These are phyloP conservation scores for Drepana arcuata DNA, from an alignment of 1,140 invertebrate genomes.

Conservation along the genomic window DNA sequence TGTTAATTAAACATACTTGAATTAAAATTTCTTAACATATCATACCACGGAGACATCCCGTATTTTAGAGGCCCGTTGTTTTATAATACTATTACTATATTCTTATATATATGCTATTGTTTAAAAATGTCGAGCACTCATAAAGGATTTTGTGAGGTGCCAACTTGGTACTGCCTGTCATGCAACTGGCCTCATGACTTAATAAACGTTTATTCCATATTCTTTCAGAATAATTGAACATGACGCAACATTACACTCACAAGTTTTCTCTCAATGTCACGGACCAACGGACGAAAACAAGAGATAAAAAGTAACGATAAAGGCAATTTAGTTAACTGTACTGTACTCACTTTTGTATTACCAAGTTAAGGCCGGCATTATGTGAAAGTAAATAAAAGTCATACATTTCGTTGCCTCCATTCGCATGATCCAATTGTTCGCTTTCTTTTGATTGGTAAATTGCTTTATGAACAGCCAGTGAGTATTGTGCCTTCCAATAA, in stretches of 20 bases:
- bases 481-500: too few relatives aligned
- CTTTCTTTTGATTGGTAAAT: conserved; percentile 6
- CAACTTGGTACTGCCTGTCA: too few relatives aligned
- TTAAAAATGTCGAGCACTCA: too few relatives aligned
- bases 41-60: too few relatives aligned
- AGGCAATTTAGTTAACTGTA: conserved; percentile 15
- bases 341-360: conserved; percentile 10
- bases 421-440: conserved; percentile 11
- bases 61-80: too few relatives aligned
- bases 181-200: not conserved
- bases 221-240: conserved; percentile 2
- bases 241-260: conserved; percentile 2
- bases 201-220: conserved; percentile 1
- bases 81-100: too few relatives aligned
- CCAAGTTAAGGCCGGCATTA: conserved; percentile 9
- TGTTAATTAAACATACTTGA: too few relatives aligned
- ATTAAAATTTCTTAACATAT: too few relatives aligned
- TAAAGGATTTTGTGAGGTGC: too few relatives aligned
- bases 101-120: too few relatives aligned
- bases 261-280: conserved; percentile 7
- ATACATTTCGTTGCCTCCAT: conserved; percentile 7
- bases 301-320: conserved; percentile 14
- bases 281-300: conserved; percentile 3
- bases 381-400: conserved; percentile 8
- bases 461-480: conserved; percentile 9